Conservation (phyloP, 37 sponge, comb jelly and placozoan genomes). For the Oscarella lobularis region DNA sequence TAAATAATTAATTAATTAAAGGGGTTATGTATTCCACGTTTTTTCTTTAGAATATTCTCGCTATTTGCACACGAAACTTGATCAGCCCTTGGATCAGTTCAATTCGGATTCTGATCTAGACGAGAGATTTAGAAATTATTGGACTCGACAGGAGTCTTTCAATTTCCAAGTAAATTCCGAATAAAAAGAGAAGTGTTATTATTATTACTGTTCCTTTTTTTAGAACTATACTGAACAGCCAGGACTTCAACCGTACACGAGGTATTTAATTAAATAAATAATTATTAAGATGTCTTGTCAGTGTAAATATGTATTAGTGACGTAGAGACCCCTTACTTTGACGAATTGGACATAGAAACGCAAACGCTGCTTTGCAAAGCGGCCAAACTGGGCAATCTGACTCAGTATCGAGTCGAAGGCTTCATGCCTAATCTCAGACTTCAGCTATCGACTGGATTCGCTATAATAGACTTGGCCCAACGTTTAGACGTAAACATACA, state of each 20-base stretch:
- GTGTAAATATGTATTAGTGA: neutral
- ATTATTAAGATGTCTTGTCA: no score
- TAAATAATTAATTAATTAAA: no score
- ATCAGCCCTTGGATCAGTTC: neutral
- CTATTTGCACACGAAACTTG: neutral
- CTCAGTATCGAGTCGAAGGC: neutral
- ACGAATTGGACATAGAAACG: neutral
- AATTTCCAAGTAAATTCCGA: neutral
- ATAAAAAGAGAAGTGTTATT: neutral
- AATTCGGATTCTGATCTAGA: neutral
- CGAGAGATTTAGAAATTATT: neutral
- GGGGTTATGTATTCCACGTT: no score
- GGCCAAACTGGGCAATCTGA: neutral
- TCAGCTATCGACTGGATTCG: neutral
- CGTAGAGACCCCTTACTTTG: neutral
- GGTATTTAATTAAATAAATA: neutral
- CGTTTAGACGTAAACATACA: no score
- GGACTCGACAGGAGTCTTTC: neutral
- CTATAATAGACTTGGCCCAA: neutral
- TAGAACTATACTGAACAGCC: neutral
- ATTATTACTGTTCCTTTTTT: neutral
- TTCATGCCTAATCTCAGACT: neutral
- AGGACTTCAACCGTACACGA: neutral
- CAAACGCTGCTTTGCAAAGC: neutral
- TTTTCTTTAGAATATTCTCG: neutral